phyloP scores from a whole-genome alignment of 1,140 invertebrate species.

The Eurosta solidaginis region DNA sequence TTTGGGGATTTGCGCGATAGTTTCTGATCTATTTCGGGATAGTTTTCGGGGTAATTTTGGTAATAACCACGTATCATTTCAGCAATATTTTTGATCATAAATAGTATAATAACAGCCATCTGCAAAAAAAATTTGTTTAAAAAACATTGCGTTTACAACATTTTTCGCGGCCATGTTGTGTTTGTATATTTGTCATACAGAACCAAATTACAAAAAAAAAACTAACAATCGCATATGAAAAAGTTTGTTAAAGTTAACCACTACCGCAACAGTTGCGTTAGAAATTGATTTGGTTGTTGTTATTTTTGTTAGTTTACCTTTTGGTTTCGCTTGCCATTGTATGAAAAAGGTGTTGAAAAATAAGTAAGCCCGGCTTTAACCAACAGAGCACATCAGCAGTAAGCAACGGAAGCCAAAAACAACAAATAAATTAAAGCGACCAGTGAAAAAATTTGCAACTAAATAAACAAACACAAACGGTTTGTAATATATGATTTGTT shows the following conservation, averaged over 20 bases:
- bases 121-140: too few species aligned
- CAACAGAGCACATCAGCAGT: neutral
- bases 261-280: constrained; percentile 38
- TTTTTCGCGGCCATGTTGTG: too few species aligned
- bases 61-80: too few species aligned
- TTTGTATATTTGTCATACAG: neutral
- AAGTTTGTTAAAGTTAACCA: constrained; percentile 25
- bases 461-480: neutral
- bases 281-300: neutral
- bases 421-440: neutral
- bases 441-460: neutral
- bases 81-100: too few species aligned
- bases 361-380: neutral
- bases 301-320: neutral
- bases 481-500: neutral
- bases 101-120: too few species aligned
- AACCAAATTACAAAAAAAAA: neutral
- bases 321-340: neutral
- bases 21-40: too few species aligned
- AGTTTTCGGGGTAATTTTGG: too few species aligned
- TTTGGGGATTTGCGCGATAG: too few species aligned
- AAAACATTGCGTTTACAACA: too few species aligned
- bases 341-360: constrained; percentile 1
- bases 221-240: neutral
- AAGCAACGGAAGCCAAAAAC: neutral